Base-by-base conservation (phyloP, 2,888 invertebrate species). In the Sinodicranocentrus sp. region DNA sequence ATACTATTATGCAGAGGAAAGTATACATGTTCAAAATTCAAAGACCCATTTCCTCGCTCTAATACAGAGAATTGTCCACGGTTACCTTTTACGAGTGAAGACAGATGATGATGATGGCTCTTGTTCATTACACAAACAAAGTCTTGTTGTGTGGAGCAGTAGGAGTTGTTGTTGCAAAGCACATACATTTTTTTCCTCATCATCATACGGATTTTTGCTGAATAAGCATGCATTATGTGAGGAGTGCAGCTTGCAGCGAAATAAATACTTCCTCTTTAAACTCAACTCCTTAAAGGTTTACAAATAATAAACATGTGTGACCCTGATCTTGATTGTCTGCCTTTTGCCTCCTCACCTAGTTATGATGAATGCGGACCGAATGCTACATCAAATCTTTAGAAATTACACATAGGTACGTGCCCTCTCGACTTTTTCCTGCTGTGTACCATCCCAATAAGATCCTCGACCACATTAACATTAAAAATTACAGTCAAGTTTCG, bases 271-370 rank as follows among this genome's bases (percentile, higher is more conserved):
- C 52, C 52, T 52, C 33, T 52, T 52, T 8, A 39, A 39, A 52
- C 52, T 52, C 33, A 3, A 10, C n/a, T n/a, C 33, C 10, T 33
- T 33, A 33, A n/a, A n/a, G 5, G 77, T 28, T 68, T 77, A 52
- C 77, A 52, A 52, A 52, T 52, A 52, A 52, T 52, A 59, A 68
- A 68, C 43, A 48, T 21, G 52, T 68, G 23, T 71, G 78, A 70
- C 78, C 78, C 63, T 79, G 78, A 79, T 79, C 78, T 79, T 79
- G 78, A 79, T 79, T 79, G 17, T 43, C 23, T 63, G 17, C 57
- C 23, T 63, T 63, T 44, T 26, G 25, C 28, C 44, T n/a, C 43
- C 43, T 75, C 52, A 52, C 71, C 52, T 39, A 65, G 65, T 65
- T 33, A 33, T 33, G 33, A 33, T 33, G 33, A 33, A 33, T 33